Evolutionary conservation across 2,797 vertebrate species (phyloP).

Genomic region (Siniperca scherzeri): DNA sequence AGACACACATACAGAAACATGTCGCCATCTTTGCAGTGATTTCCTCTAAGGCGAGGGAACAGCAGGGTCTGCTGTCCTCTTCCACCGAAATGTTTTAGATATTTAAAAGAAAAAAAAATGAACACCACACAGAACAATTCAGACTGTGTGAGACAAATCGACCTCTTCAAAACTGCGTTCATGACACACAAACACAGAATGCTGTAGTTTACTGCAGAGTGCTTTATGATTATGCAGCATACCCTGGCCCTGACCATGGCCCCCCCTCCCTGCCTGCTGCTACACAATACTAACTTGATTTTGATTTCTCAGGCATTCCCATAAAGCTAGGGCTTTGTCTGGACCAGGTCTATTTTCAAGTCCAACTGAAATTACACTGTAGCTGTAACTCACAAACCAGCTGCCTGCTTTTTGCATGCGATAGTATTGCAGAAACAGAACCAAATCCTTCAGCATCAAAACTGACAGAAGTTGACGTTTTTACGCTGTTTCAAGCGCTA

Average conservation of each 20-base stretch:
- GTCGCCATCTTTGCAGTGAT: not conserved
- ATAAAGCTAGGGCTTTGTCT: conserved; percentile 9
- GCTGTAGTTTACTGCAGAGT: conserved; percentile 25
- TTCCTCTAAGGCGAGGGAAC: conserved; percentile 19
- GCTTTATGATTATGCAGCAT: conserved; percentile 61
- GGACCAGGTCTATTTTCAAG: conserved; percentile 9
- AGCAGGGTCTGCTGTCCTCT: conserved; percentile 14
- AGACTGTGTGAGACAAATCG: not conserved
- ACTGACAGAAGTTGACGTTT: not conserved
- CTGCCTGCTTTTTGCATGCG: not conserved
- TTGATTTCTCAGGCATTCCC: conserved; percentile 13
- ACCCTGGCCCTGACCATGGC: conserved; percentile 49
- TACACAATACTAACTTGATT: conserved; percentile 11
- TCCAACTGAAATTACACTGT: conserved; percentile 1
- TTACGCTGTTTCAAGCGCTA: not conserved
- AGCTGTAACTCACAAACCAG: not conserved
- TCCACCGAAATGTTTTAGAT: not conserved
- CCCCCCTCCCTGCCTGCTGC: conserved; percentile 23
- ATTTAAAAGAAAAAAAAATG: not conserved
- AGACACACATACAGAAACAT: not conserved
- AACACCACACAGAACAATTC: not conserved
- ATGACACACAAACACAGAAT: conserved; percentile 16
- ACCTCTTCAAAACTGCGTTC: not conserved
- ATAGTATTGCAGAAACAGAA: not conserved
- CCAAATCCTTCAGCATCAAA: not conserved